Evolutionary conservation across 2,113 vertebrate species (phyloP), one percentile per base, ranked within the genome.

Genomic region (Balaenoptera acutorostrata): DNA sequence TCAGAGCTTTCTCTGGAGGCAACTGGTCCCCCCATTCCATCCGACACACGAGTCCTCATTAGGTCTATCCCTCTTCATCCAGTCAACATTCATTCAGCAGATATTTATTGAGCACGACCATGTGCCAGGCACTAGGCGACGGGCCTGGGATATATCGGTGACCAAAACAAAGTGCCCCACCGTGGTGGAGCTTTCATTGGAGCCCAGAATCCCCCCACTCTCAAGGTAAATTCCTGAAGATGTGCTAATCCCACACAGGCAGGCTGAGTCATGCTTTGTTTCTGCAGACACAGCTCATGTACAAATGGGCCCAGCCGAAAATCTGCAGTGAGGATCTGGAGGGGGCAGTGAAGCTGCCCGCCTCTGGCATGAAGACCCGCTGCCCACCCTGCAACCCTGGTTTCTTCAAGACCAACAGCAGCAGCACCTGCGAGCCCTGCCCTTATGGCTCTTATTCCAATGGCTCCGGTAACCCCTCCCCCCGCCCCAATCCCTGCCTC

Each of bases 351-450:
- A 96, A 74, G 46, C 98, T 99, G 96, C 99, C 99, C 0, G 98
- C 98, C 0, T 99, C 99, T 0, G 99, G 99, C 0, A 63, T 98
- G 95, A 99, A 99, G 97, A 98, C 98, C 64, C 95, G 14, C 1
- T 99, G 99, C 84, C 99, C 99, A 0, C 99, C 99, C 1, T 99
- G 99, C 98, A 99, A 99, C 98, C 99, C 99, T 0, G 99, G 99
- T 4, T 99, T 99, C 77, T 99, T 99, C 98, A 98, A 99, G 94
- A 98, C 97, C 98, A 99, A 98, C 95, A 97, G 98, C 52, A 97
- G 98, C 52, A 99, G 99, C 75, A 12, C 95, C 97, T 99, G 99
- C 93, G 98, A 99, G 89, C 99, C 99, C 84, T 99, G 99, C 66
- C 97, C 98, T 5, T 96, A 98, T 0, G 99, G 99, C 80, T 99